Evolutionary conservation across 2,113 vertebrate genomes (phyloP).

Genomic region (Onychostoma macrolepis): DNA sequence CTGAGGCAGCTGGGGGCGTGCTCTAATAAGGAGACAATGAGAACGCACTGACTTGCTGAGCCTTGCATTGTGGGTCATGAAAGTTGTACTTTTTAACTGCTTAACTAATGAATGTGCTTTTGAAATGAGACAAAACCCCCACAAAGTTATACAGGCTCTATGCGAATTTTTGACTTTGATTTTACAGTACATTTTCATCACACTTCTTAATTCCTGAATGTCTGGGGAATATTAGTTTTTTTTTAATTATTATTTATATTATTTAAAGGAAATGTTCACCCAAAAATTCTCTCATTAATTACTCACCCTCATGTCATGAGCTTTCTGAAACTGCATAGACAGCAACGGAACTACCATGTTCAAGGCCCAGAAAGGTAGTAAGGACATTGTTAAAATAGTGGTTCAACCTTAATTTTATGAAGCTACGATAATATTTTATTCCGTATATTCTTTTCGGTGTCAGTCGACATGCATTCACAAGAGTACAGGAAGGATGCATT

Average conservation of each 20-base stretch:
- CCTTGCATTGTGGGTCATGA: conserved; percentile 70
- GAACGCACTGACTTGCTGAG: conserved; percentile 72
- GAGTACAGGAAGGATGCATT: too few species aligned
- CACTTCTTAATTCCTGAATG: not conserved
- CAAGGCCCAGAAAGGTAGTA: not conserved
- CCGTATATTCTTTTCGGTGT: too few species aligned
- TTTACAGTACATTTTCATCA: not conserved
- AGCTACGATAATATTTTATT: too few species aligned
- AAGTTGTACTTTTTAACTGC: conserved; percentile 36
- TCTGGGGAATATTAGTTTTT: not conserved
- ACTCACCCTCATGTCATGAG: not conserved
- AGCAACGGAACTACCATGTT: not conserved
- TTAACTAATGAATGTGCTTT: conserved; percentile 11
- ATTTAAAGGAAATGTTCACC: not conserved
- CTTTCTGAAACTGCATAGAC: not conserved
- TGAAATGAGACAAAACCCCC: conserved; percentile 9
- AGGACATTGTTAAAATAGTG: too few species aligned
- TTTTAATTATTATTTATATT: not conserved
- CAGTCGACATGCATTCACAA: too few species aligned
- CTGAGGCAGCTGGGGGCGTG: conserved; percentile 74
- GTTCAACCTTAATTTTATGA: too few species aligned
- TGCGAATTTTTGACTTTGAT: not conserved
- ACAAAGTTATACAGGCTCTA: not conserved
- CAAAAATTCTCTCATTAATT: too few species aligned
- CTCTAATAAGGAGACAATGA: conserved; percentile 78